A percentile compares a stretch with the other conserved stretches of the same genome.
Conservation (phyloP, 2,888 invertebrate species). For the Hydropsyche betteni region DNA sequence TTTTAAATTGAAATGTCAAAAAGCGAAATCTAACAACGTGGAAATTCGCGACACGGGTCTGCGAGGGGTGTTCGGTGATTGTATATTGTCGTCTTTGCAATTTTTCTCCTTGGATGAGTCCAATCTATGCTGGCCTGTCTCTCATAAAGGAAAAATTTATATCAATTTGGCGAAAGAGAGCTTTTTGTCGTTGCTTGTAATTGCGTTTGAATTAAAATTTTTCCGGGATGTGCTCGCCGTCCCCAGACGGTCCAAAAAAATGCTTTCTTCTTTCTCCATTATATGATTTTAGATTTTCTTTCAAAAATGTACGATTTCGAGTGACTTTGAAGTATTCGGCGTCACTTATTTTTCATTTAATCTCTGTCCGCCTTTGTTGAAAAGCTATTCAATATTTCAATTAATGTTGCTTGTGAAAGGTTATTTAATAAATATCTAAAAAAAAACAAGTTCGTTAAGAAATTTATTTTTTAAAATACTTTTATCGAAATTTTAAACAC, state of each 20-base stretch:
- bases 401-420: too few species aligned
- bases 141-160: conserved; percentile 17
- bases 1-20: too few species aligned
- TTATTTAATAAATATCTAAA: too few species aligned
- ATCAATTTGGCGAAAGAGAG: conserved; percentile 6
- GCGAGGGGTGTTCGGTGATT: background rate
- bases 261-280: background rate
- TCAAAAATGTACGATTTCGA: background rate
- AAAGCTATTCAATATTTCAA: too few species aligned
- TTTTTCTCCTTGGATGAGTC: background rate
- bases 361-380: too few species aligned
- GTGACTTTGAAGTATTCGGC: too few species aligned
- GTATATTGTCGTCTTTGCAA: background rate
- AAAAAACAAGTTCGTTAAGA: too few species aligned
- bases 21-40: too few species aligned
- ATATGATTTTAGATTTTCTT: conserved; percentile 7
- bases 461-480: too few species aligned
- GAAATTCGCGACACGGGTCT: background rate
- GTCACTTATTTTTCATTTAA: too few species aligned
- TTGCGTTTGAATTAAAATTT: conserved; percentile 23
- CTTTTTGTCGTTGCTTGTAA: conserved; percentile 7
- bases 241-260: background rate
- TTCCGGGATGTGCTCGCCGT: background rate
- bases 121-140: background rate
- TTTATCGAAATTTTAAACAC: too few species aligned